These are phyloP conservation scores for Fringilla coelebs DNA, from an alignment of 2,797 vertebrate genomes.

Conservation along the genomic window DNA sequence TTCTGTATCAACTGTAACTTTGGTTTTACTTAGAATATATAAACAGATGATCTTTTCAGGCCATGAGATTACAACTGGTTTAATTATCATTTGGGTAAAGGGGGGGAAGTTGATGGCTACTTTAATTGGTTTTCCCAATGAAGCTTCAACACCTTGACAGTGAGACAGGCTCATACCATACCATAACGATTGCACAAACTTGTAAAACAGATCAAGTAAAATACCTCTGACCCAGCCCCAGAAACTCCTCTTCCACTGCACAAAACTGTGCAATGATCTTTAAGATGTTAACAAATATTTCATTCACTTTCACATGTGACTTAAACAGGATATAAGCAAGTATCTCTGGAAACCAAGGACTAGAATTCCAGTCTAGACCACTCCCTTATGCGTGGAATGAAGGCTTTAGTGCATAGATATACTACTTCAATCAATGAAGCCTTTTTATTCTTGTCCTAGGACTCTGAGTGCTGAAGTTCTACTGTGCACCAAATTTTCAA, in stretches of 20 bases:
- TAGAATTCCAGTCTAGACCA: not conserved
- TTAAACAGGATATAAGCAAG: not conserved
- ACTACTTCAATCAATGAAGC: not conserved
- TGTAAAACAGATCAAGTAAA: not conserved
- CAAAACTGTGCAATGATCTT: not conserved
- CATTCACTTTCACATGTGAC: not conserved
- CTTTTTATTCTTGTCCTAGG: not conserved
- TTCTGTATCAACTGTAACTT: not conserved
- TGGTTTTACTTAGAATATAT: not conserved
- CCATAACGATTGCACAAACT: not conserved
- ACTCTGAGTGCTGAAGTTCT: not conserved
- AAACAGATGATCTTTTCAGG: not conserved
- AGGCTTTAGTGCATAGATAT: not conserved
- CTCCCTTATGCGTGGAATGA: not conserved
- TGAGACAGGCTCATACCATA: not conserved
- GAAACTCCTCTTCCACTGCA: not conserved
- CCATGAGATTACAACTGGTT: not conserved
- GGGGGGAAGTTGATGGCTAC: not conserved
- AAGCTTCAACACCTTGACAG: not conserved
- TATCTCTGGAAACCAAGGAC: not conserved
- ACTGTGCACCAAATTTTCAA: not conserved
- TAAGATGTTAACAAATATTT: not conserved
- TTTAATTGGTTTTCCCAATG: not conserved
- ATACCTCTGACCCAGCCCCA: not conserved
- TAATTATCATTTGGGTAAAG: fast-evolving